Conservation (phyloP, 2,888 invertebrate species). For the Mylabris sibirica region DNA sequence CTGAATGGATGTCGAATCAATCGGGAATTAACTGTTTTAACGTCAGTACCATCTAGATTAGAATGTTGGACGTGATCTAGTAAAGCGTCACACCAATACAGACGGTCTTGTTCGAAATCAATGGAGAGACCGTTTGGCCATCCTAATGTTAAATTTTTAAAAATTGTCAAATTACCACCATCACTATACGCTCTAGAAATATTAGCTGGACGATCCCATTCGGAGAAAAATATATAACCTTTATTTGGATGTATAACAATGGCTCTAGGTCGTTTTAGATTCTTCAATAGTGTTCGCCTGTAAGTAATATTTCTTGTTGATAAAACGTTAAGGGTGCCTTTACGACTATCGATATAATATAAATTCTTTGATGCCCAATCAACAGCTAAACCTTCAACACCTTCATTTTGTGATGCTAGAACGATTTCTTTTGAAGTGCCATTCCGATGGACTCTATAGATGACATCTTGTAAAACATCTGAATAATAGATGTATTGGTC, state of each 20-base stretch:
- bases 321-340: slow-evolving; percentile 92
- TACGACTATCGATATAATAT: slow-evolving; percentile 93
- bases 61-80: slow-evolving; percentile 96
- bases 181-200: slow-evolving; percentile 93
- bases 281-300: slow-evolving; percentile 82
- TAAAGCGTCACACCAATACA: slow-evolving; percentile 98
- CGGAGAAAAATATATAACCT: slow-evolving; percentile 93
- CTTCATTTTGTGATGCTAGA: slow-evolving; percentile 94
- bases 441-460: slow-evolving; percentile 82
- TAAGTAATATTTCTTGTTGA: slow-evolving; percentile 87
- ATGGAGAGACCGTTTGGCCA: slow-evolving; percentile 98
- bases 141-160: slow-evolving; percentile 89
- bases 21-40: slow-evolving; percentile 86
- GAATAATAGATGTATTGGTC: slow-evolving; percentile 96
- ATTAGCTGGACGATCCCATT: slow-evolving; percentile 96
- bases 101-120: slow-evolving; percentile 84
- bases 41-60: slow-evolving; percentile 88
- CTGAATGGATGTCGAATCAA: slow-evolving; percentile 91
- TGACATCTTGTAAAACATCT: slow-evolving; percentile 95
- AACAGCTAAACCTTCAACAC: slow-evolving; percentile 93
- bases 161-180: slow-evolving; percentile 85
- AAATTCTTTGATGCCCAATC: slow-evolving; percentile 96
- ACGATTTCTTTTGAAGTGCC: slow-evolving; percentile 87
- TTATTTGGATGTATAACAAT: slow-evolving; percentile 97
- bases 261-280: slow-evolving; percentile 91